Evolutionary conservation across 64 coral and sea anemone species (phyloP).

Genomic region (Montipora sp.): DNA sequence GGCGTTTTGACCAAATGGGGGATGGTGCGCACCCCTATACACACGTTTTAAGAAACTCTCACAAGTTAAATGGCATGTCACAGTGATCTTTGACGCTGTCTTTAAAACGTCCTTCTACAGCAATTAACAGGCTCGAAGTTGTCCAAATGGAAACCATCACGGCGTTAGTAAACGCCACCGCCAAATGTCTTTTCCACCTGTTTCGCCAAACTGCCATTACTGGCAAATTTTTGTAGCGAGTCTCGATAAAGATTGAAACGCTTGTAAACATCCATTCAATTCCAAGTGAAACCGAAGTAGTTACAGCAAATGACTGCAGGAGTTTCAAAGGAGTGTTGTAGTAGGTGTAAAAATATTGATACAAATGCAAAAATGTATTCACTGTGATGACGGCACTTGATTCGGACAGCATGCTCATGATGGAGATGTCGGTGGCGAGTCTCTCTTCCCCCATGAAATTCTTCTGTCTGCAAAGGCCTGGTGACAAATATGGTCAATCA

Average conservation of each 20-base stretch:
- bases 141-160: constrained; percentile 17
- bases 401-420: constrained; percentile 32
- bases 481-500: neutral
- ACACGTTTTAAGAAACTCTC: neutral
- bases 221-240: neutral
- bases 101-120: neutral
- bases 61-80: neutral
- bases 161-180: neutral
- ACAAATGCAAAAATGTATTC: constrained; percentile 11
- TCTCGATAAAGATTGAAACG: neutral
- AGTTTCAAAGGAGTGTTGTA: neutral
- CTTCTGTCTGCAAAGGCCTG: neutral
- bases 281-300: neutral
- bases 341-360: constrained; percentile 3
- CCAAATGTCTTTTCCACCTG: constrained; percentile 9
- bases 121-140: neutral
- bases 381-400: constrained; percentile 12
- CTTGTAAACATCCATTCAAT: constrained; percentile 28
- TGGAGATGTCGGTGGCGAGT: constrained; percentile 1
- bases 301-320: neutral
- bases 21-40: neutral
- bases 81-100: neutral
- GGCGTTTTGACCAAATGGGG: too few species aligned
- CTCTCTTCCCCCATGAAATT: constrained; percentile 18
- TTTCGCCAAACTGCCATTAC: constrained; percentile 11